Evolutionary conservation across 2,113 vertebrate genomes (phyloP).

Genomic region (Pluvianellus socialis): DNA sequence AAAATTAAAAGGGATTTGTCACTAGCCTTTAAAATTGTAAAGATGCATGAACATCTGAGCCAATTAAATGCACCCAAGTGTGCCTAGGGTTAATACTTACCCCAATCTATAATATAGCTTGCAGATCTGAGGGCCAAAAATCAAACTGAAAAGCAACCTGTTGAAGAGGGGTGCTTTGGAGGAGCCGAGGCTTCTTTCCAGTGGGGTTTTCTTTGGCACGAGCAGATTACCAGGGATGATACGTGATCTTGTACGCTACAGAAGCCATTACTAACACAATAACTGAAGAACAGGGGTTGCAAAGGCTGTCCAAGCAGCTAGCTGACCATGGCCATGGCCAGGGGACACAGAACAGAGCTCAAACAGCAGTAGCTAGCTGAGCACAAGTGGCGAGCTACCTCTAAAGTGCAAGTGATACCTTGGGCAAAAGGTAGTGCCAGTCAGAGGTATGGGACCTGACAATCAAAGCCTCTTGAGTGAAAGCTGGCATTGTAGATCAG

Average conservation of each 20-base stretch:
- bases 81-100: background rate
- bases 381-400: fast-evolving
- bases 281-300: background rate
- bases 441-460: background rate
- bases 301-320: background rate
- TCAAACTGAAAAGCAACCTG: background rate
- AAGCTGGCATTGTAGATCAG: background rate
- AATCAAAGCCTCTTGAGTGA: background rate
- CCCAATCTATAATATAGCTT: background rate
- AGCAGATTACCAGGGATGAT: background rate
- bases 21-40: background rate
- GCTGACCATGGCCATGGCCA: background rate
- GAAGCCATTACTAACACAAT: background rate
- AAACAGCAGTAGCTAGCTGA: background rate
- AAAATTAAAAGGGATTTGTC: background rate
- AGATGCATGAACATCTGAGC: background rate
- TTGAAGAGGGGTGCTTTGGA: background rate
- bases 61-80: background rate
- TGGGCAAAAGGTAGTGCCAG: background rate
- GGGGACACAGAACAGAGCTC: background rate
- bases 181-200: background rate
- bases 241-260: background rate
- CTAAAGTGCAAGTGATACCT: background rate
- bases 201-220: background rate
- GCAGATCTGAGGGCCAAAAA: background rate